Evolutionary conservation across 2,797 vertebrate genomes (phyloP), one percentile per base, ranked within the genome.

Genomic region (Gila robusta): DNA sequence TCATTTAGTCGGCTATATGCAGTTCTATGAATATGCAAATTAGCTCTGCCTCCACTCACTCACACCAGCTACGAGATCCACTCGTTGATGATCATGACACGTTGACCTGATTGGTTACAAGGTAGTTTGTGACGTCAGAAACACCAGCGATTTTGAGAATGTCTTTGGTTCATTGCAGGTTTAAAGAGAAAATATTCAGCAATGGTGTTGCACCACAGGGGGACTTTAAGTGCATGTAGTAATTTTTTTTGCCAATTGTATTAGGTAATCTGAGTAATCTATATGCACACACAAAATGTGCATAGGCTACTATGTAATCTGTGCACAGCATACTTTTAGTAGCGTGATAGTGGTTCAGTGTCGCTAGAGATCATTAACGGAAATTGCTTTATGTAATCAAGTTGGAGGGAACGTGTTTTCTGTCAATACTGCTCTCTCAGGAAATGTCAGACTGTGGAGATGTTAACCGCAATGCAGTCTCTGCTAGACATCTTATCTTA

Each of bases 381-480:
- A 62, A 72, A 35, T 54, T 19, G 82, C 14, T 52, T 83, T 76
- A 83, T 83, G 59, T 76, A 83, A 83, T 83, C 72, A 26, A 39
- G 1, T 83, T 83, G 11, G 59, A 79, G 77, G 37, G 77, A 41
- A 79, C 6, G 37, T 79, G 56, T 44, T 19, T 62, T 32, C 8
- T 23, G 32, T 83, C 82, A 76, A 76, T 83, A 56, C n/a, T 21
- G 4, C 35, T 82, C 28, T 10, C 69, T 66, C 54, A 11, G 80
- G 67, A 35, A 64, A 49, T 76, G 56, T 66, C 72, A 26, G 32
- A 26, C n/a, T 28, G 54, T 32, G 39, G 21, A 32, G 47, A 79
- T 14, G 17, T 66, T 17, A 66, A 32, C n/a, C 19, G 0, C 39
- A 39, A 39, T 26, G 16, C 74, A 26, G 74, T 54, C 26, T 76